These are phyloP conservation scores for Homarus gammarus DNA, from an alignment of 2,888 invertebrate species.

Conservation along the genomic window DNA sequence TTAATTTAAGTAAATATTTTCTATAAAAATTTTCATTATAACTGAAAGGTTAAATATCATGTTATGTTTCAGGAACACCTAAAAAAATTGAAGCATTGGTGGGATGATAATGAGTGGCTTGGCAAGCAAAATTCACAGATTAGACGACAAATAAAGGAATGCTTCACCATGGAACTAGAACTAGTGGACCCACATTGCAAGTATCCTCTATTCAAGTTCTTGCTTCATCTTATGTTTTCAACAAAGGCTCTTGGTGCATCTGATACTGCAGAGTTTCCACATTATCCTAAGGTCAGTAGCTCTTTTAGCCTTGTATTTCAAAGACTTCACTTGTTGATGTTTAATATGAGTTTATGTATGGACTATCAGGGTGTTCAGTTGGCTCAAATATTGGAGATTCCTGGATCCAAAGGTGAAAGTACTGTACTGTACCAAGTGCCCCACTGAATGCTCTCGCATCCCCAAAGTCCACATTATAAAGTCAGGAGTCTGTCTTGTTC, in stretches of 20 bases:
- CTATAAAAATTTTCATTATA: neutral
- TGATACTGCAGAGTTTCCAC: constrained; percentile 35
- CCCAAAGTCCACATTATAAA: too few relatives aligned
- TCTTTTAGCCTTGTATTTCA: too few relatives aligned
- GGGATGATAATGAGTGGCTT: constrained; percentile 34
- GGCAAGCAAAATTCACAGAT: constrained; percentile 18
- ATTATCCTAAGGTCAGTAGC: constrained; percentile 31
- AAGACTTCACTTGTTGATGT: too few relatives aligned
- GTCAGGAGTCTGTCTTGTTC: too few relatives aligned
- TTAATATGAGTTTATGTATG: too few relatives aligned
- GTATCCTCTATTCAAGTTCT: constrained; percentile 45
- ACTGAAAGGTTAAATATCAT: neutral
- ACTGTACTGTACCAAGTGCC: too few relatives aligned
- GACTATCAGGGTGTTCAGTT: too few relatives aligned
- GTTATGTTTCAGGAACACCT: constrained; percentile 26
- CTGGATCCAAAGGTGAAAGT: too few relatives aligned
- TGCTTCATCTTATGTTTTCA: constrained; percentile 41
- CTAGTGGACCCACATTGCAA: constrained; percentile 35
- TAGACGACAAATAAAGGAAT: constrained; percentile 20
- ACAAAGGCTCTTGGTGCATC: constrained; percentile 24
- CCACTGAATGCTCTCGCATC: too few relatives aligned
- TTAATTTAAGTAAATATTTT: neutral
- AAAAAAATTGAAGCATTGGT: constrained; percentile 36
- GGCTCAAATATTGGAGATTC: too few relatives aligned
- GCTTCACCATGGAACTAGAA: constrained; percentile 35